A percentile compares a stretch with the other conserved stretches of the same genome.
Conservation (phyloP, 2,113 vertebrate species). For the Alouatta palliata region DNA sequence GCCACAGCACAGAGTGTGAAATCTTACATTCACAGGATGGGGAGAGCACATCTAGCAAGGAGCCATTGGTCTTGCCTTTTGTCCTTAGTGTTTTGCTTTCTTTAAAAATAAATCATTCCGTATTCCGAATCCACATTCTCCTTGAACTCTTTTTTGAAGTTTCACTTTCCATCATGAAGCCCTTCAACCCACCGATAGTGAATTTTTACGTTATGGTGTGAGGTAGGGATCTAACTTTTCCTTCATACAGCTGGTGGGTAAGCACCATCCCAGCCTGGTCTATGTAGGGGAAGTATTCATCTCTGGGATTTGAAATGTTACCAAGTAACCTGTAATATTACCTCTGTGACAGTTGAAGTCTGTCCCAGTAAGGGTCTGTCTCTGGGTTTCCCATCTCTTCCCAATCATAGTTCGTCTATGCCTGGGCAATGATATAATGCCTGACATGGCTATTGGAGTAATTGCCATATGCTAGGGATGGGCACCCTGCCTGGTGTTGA, state of each 20-base stretch:
- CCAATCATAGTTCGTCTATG: rapidly evolving
- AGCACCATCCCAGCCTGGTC: not conserved
- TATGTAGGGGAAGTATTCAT: rapidly evolving
- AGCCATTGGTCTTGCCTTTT: rapidly evolving
- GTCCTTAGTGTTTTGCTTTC: not conserved
- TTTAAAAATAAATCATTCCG: not conserved
- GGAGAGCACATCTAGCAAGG: rapidly evolving
- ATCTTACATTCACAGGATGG: not conserved
- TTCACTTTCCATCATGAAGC: not conserved
- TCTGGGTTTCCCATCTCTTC: not conserved
- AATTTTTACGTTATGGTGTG: not conserved
- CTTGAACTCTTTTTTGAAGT: not conserved
- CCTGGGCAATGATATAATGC: rapidly evolving
- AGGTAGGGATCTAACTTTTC: not conserved
- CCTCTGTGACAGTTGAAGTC: not conserved
- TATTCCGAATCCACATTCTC: not conserved
- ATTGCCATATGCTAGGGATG: rapidly evolving
- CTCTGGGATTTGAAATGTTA: not conserved
- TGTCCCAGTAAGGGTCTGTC: rapidly evolving
- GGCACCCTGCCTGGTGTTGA: rapidly evolving
- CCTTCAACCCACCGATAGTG: not conserved
- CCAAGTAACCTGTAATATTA: not conserved
- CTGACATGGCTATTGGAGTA: rapidly evolving
- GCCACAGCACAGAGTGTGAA: rapidly evolving
- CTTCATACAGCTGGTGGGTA: rapidly evolving